A percentile compares a stretch with the other conserved stretches of the same genome.
Conservation (phyloP, 2,888 invertebrate species). For the Xestia rhomboidea region DNA sequence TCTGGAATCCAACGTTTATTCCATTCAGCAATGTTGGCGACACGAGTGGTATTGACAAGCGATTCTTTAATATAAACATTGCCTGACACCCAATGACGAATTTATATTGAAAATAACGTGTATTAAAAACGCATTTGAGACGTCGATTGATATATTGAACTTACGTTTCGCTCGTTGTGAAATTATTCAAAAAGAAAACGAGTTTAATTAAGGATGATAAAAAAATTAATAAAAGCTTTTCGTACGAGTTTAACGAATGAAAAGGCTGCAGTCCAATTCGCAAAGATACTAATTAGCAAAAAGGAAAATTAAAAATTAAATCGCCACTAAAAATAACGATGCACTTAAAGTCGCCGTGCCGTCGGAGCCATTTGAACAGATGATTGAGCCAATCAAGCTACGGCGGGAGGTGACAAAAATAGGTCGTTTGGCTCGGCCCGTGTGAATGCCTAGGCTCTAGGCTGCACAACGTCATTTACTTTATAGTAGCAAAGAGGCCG, state of each 20-base stretch:
- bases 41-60: slow-evolving; percentile 68
- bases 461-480: slow-evolving; percentile 74
- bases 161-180: neutral
- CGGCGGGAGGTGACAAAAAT: slow-evolving; percentile 70
- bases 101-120: slow-evolving; percentile 55
- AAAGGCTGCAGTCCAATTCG: slow-evolving; percentile 50
- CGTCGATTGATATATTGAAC: slow-evolving; percentile 29
- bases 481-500: slow-evolving; percentile 72
- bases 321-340: slow-evolving; percentile 62
- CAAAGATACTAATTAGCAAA: slow-evolving; percentile 58
- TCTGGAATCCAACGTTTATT: slow-evolving; percentile 64
- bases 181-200: slow-evolving; percentile 1
- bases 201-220: neutral
- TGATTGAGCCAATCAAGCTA: slow-evolving; percentile 73
- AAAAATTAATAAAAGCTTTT: slow-evolving; percentile 37
- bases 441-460: slow-evolving; percentile 69
- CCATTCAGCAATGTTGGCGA: slow-evolving; percentile 59
- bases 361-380: slow-evolving; percentile 68
- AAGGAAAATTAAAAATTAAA: slow-evolving; percentile 58
- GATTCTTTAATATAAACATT: slow-evolving; percentile 63
- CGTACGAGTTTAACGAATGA: slow-evolving; percentile 15
- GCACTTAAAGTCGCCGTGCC: slow-evolving; percentile 56
- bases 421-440: slow-evolving; percentile 69
- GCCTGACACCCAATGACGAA: slow-evolving; percentile 51
- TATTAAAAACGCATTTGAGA: slow-evolving; percentile 35